A percentile compares a stretch with the other conserved stretches of the same genome.
Evolutionary conservation across 2,797 vertebrate genomes (phyloP).

Genomic region (Oreochromis mossambicus): DNA sequence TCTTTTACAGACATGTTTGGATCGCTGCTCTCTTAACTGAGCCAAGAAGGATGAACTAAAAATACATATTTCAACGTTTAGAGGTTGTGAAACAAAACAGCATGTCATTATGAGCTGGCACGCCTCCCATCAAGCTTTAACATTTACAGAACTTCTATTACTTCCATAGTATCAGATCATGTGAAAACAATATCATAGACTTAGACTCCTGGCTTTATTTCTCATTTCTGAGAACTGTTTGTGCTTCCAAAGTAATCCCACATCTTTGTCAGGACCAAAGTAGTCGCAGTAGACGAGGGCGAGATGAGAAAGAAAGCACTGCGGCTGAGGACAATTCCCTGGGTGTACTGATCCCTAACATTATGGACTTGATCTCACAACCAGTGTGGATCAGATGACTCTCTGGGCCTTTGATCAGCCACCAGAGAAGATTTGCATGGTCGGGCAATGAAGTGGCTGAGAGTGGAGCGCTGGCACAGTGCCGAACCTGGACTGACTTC

Average conservation of each 20-base stretch:
- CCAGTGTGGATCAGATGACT: constrained; percentile 71
- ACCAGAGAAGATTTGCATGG: constrained; percentile 56
- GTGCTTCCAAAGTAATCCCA: constrained; percentile 19
- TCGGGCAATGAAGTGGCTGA: constrained; percentile 41
- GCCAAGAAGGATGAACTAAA: constrained; percentile 45
- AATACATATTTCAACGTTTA: constrained; percentile 39
- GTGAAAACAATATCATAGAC: constrained; percentile 11
- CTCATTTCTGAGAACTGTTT: not conserved
- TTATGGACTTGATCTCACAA: constrained; percentile 64
- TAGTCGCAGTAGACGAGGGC: not conserved
- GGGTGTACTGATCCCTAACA: constrained; percentile 50
- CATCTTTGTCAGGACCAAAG: constrained; percentile 14
- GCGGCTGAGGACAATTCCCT: constrained; percentile 45
- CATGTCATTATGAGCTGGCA: constrained; percentile 13
- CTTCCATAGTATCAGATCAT: constrained; percentile 12
- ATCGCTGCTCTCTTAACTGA: constrained; percentile 30
- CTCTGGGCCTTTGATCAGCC: constrained; percentile 63
- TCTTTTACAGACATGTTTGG: constrained; percentile 32
- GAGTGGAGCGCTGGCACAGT: constrained; percentile 6
- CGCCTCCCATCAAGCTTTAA: not conserved
- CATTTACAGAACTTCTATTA: constrained; percentile 7
- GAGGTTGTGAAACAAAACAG: constrained; percentile 24
- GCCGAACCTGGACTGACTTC: constrained; percentile 11
- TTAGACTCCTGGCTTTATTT: not conserved
- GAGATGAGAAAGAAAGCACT: constrained; percentile 21